A percentile compares a stretch with the other conserved stretches of the same genome.
Conservation (phyloP, 2,888 invertebrate genomes). For the Sphaeridia pumilis region DNA sequence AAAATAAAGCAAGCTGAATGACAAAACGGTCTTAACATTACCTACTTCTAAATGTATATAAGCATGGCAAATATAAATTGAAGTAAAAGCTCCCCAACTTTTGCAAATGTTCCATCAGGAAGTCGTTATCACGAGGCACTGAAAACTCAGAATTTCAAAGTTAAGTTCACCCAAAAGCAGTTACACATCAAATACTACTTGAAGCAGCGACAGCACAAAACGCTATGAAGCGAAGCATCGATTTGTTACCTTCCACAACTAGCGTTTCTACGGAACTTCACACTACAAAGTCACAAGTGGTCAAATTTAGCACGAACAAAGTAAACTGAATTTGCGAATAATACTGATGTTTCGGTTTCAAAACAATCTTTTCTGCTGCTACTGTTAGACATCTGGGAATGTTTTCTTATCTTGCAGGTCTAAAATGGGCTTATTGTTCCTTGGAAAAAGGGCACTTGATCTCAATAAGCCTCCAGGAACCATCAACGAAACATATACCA, state of each 20-base stretch:
- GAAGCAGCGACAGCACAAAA: too few relatives aligned
- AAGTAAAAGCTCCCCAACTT: not conserved
- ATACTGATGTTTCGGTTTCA: not conserved
- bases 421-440: not conserved
- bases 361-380: not conserved
- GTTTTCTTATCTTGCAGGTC: not conserved
- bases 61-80: not conserved
- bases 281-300: slow-evolving; percentile 1
- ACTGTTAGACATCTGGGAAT: not conserved
- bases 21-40: too few relatives aligned
- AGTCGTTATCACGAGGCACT: not conserved
- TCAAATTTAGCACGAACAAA: slow-evolving; percentile 4
- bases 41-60: not conserved
- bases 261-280: not conserved
- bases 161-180: too few relatives aligned
- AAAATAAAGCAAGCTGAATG: slow-evolving; percentile 6
- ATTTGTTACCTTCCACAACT: not conserved
- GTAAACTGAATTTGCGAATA: slow-evolving; percentile 1
- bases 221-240: too few relatives aligned
- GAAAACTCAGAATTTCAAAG: not conserved
- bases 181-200: too few relatives aligned
- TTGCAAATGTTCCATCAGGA: not conserved
- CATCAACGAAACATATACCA: not conserved
- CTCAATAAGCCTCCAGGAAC: not conserved
- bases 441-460: not conserved